A percentile compares a stretch with the other conserved stretches of the same genome.
Conservation (phyloP, 2,888 invertebrate species). For the Barypeithes pellucidus region DNA sequence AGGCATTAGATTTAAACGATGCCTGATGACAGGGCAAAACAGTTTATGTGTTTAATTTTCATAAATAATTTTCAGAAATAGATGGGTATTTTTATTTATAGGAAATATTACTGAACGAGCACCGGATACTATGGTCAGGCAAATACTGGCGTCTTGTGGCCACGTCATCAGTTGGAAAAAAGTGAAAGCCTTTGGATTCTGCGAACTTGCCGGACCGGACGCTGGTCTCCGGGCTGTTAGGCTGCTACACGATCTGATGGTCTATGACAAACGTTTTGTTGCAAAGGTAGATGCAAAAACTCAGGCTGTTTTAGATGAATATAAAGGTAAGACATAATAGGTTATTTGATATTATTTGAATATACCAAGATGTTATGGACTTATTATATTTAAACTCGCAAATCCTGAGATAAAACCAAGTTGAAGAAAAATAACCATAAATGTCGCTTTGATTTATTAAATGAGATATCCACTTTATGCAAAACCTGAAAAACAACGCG, state of each 20-base stretch:
- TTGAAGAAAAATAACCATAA: too few relatives aligned
- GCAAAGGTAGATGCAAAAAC: conserved; percentile 99
- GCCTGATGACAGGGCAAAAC: too few relatives aligned
- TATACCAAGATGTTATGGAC: too few relatives aligned
- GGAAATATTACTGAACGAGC: conserved; percentile 95
- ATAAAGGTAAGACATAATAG: conserved; percentile 78
- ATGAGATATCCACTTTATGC: too few relatives aligned
- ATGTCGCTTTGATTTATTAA: too few relatives aligned
- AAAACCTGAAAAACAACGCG: too few relatives aligned
- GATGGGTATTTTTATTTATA: conserved; percentile 57
- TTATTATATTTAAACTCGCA: too few relatives aligned
- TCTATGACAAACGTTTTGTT: conserved; percentile 94
- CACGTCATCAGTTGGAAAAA: conserved; percentile 97
- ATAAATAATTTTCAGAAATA: too few relatives aligned
- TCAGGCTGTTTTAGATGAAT: conserved; percentile 93
- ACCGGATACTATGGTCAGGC: conserved; percentile 95
- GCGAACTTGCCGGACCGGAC: conserved; percentile 96
- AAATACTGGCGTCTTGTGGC: conserved; percentile 94
- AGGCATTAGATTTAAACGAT: too few relatives aligned
- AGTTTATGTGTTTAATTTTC: too few relatives aligned
- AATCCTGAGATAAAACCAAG: too few relatives aligned
- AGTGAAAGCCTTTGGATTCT: conserved; percentile 98
- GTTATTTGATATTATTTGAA: too few relatives aligned
- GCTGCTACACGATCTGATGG: conserved; percentile 91
- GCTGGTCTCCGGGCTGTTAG: conserved; percentile 95